phyloP scores from a whole-genome alignment of 2,888 invertebrate genomes.

The Biston stratarius region DNA sequence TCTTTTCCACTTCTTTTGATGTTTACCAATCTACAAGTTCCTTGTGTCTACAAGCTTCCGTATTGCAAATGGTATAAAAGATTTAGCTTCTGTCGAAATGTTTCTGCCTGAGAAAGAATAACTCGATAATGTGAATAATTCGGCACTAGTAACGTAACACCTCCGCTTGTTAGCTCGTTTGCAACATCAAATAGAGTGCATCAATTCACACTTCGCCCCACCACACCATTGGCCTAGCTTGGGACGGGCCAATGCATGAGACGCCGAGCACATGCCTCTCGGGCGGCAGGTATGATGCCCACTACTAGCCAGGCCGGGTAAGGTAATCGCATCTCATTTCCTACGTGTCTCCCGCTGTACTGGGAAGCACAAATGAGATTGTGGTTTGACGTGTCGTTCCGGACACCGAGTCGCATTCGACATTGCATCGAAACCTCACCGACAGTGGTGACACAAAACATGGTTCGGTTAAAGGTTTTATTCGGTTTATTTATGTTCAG shows the following conservation, averaged over 20 bases:
- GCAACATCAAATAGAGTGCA: conserved; percentile 17
- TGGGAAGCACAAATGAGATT: conserved; percentile 77
- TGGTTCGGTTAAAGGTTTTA: conserved; percentile 34
- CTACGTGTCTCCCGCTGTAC: conserved; percentile 73
- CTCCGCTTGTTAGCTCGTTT: conserved; percentile 7
- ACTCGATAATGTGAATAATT: background rate
- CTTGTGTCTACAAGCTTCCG: conserved; percentile 9
- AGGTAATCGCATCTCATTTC: conserved; percentile 79
- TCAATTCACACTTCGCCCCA: conserved; percentile 9
- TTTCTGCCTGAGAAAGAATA: background rate
- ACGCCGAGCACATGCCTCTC: conserved; percentile 41
- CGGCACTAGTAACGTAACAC: conserved; percentile 4
- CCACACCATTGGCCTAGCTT: conserved; percentile 25
- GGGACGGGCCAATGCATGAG: conserved; percentile 24
- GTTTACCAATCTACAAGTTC: conserved; percentile 9
- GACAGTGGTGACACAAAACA: conserved; percentile 41
- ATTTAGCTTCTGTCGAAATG: background rate
- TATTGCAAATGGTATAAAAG: background rate
- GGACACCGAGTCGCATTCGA: conserved; percentile 65
- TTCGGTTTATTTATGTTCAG: conserved; percentile 38
- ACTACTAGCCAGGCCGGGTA: conserved; percentile 51
- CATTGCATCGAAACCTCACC: conserved; percentile 57
- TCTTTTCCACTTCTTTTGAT: conserved; percentile 14
- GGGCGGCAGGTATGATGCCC: background rate
- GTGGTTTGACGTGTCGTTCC: conserved; percentile 72